Base-by-base conservation (phyloP, 2,888 invertebrate species). In the Lottia scabra region DNA sequence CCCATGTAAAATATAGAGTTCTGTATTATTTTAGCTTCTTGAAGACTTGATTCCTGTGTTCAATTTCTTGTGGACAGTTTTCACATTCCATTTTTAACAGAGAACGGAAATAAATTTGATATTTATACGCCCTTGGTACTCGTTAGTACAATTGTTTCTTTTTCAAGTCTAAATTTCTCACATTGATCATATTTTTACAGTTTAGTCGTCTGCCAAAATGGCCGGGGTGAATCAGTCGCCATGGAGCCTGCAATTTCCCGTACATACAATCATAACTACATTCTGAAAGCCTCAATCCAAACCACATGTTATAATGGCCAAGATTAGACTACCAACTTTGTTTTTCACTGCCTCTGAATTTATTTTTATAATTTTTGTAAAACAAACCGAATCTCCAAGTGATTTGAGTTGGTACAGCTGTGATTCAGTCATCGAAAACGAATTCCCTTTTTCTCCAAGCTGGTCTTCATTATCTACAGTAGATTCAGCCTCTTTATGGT, bases 281-380 rank as follows among this genome's bases (percentile, higher is more conserved):
- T 23, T 56, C 19, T 56, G 15, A 56, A 23, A 56, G 56, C 19
- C 23, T 19, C 19, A 56, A 56, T 23, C 56, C 56, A 56, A 56
- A 23, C 56, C 56, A 56, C 56, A 56, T 56, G 56, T 56, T 19
- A 12, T 23, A 19, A 19, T 13, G 12, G 56, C 56, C 19, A 56
- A 23, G 19, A 38, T 56, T 56, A 56, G 56, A 23, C 56, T 56
- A 56, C 56, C 23, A 19, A 56, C 56, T 56, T 56, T 56, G 56
- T 56, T 19, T 56, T 56, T 56, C 56, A 23, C 13, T 19, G 23
- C 19, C 56, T 23, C 19, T 56, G 56, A 56, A 56, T 56, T 56
- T 56, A 56, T 56, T 56, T 56, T 56, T 56, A 10, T 56, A 56
- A 56, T 56, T 56, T 56, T 56, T 23, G 56, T 23, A 56, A 56